Conservation (phyloP, 2,888 invertebrate species). For the Druceiella hillmani region DNA sequence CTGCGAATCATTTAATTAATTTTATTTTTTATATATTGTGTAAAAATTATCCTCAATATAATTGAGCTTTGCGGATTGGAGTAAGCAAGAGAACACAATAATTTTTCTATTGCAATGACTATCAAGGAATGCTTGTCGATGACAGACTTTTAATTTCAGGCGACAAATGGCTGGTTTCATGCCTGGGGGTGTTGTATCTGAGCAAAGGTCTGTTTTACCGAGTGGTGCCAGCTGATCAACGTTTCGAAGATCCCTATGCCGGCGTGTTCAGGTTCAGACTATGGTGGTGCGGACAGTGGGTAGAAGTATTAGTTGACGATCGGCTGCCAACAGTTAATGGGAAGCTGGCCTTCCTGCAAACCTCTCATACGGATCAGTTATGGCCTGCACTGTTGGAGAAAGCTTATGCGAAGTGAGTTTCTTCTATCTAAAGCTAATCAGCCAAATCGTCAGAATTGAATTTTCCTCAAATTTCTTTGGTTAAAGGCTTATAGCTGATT, state of each 20-base stretch:
- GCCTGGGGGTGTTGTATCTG: slow-evolving; percentile 77
- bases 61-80: too few relatives aligned
- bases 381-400: slow-evolving; percentile 90
- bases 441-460: too few relatives aligned
- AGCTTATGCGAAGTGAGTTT: slow-evolving; percentile 82
- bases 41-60: too few relatives aligned
- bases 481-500: too few relatives aligned
- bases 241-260: slow-evolving; percentile 64
- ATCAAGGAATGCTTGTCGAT: too few relatives aligned
- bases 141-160: too few relatives aligned
- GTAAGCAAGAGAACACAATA: too few relatives aligned
- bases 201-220: slow-evolving; percentile 85
- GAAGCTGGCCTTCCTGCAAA: slow-evolving; percentile 79
- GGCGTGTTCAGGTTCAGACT: slow-evolving; percentile 85
- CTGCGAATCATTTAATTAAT: too few relatives aligned
- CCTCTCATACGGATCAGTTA: slow-evolving; percentile 72
- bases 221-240: slow-evolving; percentile 88
- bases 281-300: slow-evolving; percentile 95
- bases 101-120: too few relatives aligned
- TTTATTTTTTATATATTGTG: too few relatives aligned
- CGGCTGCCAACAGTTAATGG: slow-evolving; percentile 84
- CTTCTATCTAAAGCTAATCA: slow-evolving; percentile 2
- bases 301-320: slow-evolving; percentile 81
- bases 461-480: too few relatives aligned
- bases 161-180: slow-evolving; percentile 87